These are phyloP conservation scores for Quiscalus mexicanus DNA, from an alignment of 2,113 vertebrate genomes.

Conservation along the genomic window DNA sequence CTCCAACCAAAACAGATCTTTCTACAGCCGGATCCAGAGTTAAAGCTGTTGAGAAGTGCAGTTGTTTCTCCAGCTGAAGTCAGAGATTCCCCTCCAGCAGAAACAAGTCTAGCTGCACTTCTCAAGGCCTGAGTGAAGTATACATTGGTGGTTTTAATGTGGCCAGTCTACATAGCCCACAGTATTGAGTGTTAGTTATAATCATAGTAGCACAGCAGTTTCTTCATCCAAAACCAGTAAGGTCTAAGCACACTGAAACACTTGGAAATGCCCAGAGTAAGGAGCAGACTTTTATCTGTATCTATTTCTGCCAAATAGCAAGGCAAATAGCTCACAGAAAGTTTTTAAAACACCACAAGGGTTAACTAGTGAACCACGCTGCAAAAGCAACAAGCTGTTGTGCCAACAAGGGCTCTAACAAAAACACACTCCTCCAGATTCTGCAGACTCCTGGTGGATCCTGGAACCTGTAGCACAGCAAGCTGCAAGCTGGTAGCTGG, in stretches of 20 bases:
- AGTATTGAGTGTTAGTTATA: neutral
- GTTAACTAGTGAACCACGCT: neutral
- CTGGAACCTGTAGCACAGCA: neutral
- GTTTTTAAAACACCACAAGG: neutral
- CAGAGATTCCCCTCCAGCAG: neutral
- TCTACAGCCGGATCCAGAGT: neutral
- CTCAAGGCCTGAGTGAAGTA: neutral
- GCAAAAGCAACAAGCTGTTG: neutral
- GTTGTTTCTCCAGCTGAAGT: neutral
- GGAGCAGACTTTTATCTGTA: neutral
- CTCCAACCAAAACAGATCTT: constrained; percentile 18
- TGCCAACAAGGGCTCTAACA: neutral
- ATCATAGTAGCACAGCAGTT: neutral
- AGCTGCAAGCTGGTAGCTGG: neutral
- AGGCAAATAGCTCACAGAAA: neutral
- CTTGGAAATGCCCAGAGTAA: fast-evolving
- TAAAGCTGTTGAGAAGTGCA: neutral
- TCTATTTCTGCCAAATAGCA: neutral
- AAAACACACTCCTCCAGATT: neutral
- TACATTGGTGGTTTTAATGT: neutral
- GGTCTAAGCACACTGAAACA: neutral
- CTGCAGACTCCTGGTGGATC: neutral
- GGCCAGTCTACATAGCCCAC: neutral
- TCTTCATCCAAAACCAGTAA: neutral
- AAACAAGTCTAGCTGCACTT: neutral